phyloP scores from a whole-genome alignment of 2,888 invertebrate genomes.

The Pelosia muscerda region DNA sequence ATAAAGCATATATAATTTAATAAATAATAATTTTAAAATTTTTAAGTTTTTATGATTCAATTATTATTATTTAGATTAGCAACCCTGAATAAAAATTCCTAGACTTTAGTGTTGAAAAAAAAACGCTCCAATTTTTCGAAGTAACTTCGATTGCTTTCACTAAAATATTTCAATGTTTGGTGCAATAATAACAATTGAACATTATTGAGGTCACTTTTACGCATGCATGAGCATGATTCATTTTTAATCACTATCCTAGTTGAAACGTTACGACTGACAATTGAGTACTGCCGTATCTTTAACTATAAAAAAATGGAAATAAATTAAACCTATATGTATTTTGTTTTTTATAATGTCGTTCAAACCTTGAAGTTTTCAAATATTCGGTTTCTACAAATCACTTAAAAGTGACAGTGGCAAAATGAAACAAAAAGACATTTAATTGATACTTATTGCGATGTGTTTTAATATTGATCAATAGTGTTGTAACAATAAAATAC shows the following conservation, averaged over 20 bases:
- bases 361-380: too few species aligned
- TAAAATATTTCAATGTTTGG: slow-evolving; percentile 47
- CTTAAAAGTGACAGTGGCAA: too few species aligned
- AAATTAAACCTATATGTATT: too few species aligned
- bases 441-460: too few species aligned
- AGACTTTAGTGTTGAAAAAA: not conserved
- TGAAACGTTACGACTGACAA: slow-evolving; percentile 40
- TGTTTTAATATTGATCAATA: too few species aligned
- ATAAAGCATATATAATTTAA: not conserved
- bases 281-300: not conserved
- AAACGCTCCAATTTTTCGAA: slow-evolving; percentile 3
- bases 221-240: slow-evolving; percentile 63
- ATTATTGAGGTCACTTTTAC: slow-evolving; percentile 64
- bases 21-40: not conserved
- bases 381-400: too few species aligned
- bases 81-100: slow-evolving; percentile 5
- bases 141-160: slow-evolving; percentile 45
- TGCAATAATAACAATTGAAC: slow-evolving; percentile 54
- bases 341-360: too few species aligned
- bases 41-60: not conserved
- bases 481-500: too few species aligned
- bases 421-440: too few species aligned
- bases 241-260: slow-evolving; percentile 52
- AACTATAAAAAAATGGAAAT: too few species aligned
- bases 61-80: not conserved